Evolutionary conservation across 2,888 invertebrate genomes (phyloP).

Genomic region (Mellilla xanthometata): DNA sequence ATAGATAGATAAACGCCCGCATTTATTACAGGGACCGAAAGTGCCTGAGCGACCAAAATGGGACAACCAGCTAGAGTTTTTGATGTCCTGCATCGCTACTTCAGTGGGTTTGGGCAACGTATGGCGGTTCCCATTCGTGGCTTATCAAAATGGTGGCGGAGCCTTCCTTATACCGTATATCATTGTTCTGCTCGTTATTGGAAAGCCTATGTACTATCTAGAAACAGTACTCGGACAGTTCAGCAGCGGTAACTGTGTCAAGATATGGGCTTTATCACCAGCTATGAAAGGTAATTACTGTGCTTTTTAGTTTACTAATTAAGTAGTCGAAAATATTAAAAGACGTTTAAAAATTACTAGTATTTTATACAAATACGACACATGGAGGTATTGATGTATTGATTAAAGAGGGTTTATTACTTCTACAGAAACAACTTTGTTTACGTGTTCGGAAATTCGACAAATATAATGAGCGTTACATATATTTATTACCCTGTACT

Average conservation of each 20-base stretch:
- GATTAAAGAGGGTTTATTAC: no score
- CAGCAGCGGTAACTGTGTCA: conserved; percentile 89
- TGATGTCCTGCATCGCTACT: conserved; percentile 89
- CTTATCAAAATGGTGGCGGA: conserved; percentile 88
- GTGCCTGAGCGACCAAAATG: conserved; percentile 69
- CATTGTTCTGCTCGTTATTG: conserved; percentile 86
- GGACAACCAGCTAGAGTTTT: conserved; percentile 87
- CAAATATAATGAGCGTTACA: no score
- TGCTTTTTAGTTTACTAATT: no score
- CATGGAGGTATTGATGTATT: no score
- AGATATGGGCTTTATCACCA: conserved; percentile 86
- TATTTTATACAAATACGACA: no score
- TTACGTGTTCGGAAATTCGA: no score
- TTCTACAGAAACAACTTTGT: no score
- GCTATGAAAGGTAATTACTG: conserved; percentile 87
- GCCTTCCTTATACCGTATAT: conserved; percentile 89
- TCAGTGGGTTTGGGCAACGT: conserved; percentile 89
- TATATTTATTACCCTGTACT: no score
- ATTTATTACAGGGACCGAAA: conserved; percentile 29
- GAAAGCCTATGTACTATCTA: conserved; percentile 91
- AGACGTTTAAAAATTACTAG: no score
- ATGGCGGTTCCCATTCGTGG: conserved; percentile 84
- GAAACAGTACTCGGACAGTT: conserved; percentile 94
- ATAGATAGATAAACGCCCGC: no score
- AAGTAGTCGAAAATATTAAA: no score